Evolutionary conservation across 2,113 vertebrate species (phyloP), one percentile per base, ranked within the genome.

Genomic region (Ia io): DNA sequence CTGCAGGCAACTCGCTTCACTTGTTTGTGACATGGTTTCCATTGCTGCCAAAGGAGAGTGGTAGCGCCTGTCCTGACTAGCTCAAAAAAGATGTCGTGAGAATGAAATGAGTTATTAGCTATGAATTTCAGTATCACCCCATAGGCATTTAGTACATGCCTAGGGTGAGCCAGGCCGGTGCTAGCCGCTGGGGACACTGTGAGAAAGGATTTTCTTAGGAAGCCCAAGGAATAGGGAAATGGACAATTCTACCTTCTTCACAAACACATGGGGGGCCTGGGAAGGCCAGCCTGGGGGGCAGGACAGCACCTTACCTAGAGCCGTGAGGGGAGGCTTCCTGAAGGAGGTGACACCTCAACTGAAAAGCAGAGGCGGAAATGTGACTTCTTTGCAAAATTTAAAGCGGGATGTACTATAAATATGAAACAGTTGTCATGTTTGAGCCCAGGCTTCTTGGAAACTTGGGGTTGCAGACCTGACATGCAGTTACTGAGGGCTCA

Each of bases 11-110:
- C 76, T 42, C 35, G 30, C 37, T 80, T 84, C 47, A 71, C 77
- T 93, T 92, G 65, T 90, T 90, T 87, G 49, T 14, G 23, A n/a
- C 82, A 90, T 37, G 32, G 71, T 95, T 82, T 90, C 69, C 8
- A 6, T 23, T 12, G 82, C 47, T 82, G 90, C 61, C 73, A 94
- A 70, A 71, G 37, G 53, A 91, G 79, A 42, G 69, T 30, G 37
- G 70, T 47, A 79, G 70, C 28, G 85, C 65, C 71, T 51, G 77
- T 74, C 91, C 90, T 53, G 71, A 35, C 53, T n/a, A 71, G 79
- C 56, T 84, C 37, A 32, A n/a, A 84, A 92, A 44, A 80, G 76
- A 49, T 70, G 80, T 30, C 25, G 63, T 49, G 69, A 44, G 82
- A 67, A 61, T 79, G 70, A 84, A 96, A 70, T 80, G 70, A 84